These are phyloP conservation scores for Campylorhamphus procurvoides DNA, from an alignment of 2,113 vertebrate species.

Conservation along the genomic window DNA sequence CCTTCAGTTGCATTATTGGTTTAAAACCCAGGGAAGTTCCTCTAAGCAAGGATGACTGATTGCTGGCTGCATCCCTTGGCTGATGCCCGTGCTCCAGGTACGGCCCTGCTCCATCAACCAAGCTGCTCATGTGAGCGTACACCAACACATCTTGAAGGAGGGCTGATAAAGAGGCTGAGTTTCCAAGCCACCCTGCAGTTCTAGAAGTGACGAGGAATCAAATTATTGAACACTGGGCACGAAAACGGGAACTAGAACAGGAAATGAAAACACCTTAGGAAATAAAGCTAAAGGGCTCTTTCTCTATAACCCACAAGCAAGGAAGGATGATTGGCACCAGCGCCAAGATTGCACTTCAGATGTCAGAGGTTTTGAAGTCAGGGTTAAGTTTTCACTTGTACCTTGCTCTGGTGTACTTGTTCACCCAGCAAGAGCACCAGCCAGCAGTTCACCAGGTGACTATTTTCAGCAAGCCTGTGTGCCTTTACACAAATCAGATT, in stretches of 20 bases:
- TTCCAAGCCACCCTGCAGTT: neutral
- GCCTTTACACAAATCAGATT: neutral
- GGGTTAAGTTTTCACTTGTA: neutral
- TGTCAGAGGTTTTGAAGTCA: neutral
- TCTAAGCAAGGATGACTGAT: neutral
- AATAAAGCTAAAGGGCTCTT: neutral
- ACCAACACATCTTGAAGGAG: neutral
- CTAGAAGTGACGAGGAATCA: neutral
- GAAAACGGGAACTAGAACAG: neutral
- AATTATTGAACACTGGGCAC: neutral
- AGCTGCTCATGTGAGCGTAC: accelerated
- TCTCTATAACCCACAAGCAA: neutral
- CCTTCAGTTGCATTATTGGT: neutral
- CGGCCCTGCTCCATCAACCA: neutral
- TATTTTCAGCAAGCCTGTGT: neutral
- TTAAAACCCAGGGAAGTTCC: neutral
- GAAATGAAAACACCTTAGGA: neutral
- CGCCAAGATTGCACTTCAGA: neutral
- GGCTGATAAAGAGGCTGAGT: neutral
- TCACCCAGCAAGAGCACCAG: neutral
- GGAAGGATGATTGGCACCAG: neutral
- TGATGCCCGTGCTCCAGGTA: neutral
- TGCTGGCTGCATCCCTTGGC: neutral
- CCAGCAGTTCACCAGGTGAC: neutral
- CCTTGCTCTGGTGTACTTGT: neutral